Base-by-base conservation (phyloP, 2,113 vertebrate genomes). In the Siphamia tubifer region DNA sequence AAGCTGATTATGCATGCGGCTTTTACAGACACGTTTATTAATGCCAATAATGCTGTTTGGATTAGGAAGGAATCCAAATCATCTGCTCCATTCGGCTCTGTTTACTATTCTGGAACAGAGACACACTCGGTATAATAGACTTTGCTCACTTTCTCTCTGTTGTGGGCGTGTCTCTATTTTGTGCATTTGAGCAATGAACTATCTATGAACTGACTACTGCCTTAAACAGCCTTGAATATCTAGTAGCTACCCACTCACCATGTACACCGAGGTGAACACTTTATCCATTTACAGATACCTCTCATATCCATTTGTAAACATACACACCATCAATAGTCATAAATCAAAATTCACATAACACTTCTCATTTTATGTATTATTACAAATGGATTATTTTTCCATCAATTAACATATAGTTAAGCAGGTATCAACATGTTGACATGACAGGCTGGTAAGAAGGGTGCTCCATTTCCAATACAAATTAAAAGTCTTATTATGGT, bases 11-110 rank as follows among this genome's bases (percentile, higher is more conserved):
- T 57, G 68, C 6, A 10, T 38, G 17, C 35, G 62, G 77, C 56
- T 82, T 88, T 79, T 39, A 24, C 19, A 76, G 51, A 74, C 68
- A 64, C 5, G 52, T 73, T 87, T 58, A 81, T 79, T 70, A 81
- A 82, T 73, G 71, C 56, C 45, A 79, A 77, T 79, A 79, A 79
- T 35, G 47, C 63, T 63, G 52, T 64, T 53, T 40, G 79, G 67
- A 83, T 83, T 74, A 78, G 69, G 48, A 78, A 55, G 45, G 24
- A 74, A 73, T 72, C 60, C 63, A 75, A 82, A 80, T 74, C 21
- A 68, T 69, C 63, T 67, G 68, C 39, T 68, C 19, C 24, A 24
- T 47, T 51, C 34, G 54, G 24, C 47, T 78, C 27, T 3, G 42
- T 67, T 70, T 74, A 40, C 48, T 52, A 9, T 56, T 43, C 62